phyloP scores from a whole-genome alignment of 2,113 vertebrate species.

The Morphnarchus princeps region DNA sequence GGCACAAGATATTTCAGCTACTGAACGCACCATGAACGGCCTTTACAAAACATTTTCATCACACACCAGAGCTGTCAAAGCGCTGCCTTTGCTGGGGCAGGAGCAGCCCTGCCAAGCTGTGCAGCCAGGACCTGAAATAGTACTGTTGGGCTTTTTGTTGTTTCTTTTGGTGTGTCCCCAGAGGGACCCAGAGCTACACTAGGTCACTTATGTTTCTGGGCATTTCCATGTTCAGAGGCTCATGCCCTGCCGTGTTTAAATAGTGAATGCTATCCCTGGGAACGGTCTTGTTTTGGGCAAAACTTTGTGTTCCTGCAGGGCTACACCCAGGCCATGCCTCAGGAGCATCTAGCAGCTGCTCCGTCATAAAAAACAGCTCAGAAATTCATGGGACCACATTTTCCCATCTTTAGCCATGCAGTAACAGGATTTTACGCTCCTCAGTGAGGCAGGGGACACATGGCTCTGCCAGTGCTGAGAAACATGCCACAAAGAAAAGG shows the following conservation, averaged over 20 bases:
- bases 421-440: neutral
- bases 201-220: neutral
- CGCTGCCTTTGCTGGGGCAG: neutral
- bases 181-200: neutral
- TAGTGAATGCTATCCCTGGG: accelerated
- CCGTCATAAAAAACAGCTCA: neutral
- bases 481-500: neutral
- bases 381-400: neutral
- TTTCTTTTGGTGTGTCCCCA: neutral
- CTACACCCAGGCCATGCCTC: neutral
- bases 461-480: accelerated
- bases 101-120: neutral
- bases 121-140: neutral
- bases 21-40: accelerated
- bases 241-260: neutral
- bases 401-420: neutral
- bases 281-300: neutral
- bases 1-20: neutral
- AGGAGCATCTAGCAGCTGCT: neutral
- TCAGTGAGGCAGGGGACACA: accelerated
- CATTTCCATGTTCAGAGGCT: neutral
- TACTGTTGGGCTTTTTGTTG: neutral
- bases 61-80: neutral
- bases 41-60: neutral
- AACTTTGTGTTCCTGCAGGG: neutral